phyloP scores from a whole-genome alignment of 2,797 vertebrate genomes.

The Pseudomugil gertrudae region DNA sequence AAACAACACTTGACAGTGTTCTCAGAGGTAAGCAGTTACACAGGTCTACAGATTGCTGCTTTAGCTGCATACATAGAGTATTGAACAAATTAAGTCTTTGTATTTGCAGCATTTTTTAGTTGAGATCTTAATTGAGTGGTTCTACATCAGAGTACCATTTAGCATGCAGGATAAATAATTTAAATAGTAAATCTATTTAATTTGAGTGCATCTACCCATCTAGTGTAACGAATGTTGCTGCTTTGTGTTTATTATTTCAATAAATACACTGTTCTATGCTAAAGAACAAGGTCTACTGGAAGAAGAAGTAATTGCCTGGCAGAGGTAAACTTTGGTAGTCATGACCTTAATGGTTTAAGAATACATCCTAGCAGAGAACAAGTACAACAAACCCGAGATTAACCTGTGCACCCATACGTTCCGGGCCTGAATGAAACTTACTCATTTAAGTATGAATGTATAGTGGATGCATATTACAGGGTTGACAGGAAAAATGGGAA shows the following conservation, averaged over 20 bases:
- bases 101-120: conserved; percentile 55
- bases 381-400: conserved; percentile 51
- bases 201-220: conserved; percentile 47
- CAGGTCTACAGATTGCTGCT: conserved; percentile 60
- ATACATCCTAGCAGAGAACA: conserved; percentile 53
- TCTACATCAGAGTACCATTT: conserved; percentile 63
- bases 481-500: background rate
- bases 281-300: conserved; percentile 43
- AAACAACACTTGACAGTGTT: conserved; percentile 53
- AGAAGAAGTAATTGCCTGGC: conserved; percentile 58
- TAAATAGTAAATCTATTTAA: conserved; percentile 58
- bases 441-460: background rate
- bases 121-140: conserved; percentile 57
- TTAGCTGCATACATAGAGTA: conserved; percentile 62
- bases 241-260: conserved; percentile 50
- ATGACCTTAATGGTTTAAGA: conserved; percentile 56
- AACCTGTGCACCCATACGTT: conserved; percentile 47
- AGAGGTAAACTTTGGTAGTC: conserved; percentile 44
- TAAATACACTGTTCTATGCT: conserved; percentile 51
- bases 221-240: conserved; percentile 44
- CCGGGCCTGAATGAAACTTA: conserved; percentile 41
- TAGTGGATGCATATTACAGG: background rate
- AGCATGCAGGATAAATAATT: conserved; percentile 75
- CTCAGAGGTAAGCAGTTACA: conserved; percentile 61
- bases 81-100: conserved; percentile 59